A percentile compares a stretch with the other conserved stretches of the same genome.
phyloP scores from a whole-genome alignment of 2,888 invertebrate species.

The Graphium colonna region DNA sequence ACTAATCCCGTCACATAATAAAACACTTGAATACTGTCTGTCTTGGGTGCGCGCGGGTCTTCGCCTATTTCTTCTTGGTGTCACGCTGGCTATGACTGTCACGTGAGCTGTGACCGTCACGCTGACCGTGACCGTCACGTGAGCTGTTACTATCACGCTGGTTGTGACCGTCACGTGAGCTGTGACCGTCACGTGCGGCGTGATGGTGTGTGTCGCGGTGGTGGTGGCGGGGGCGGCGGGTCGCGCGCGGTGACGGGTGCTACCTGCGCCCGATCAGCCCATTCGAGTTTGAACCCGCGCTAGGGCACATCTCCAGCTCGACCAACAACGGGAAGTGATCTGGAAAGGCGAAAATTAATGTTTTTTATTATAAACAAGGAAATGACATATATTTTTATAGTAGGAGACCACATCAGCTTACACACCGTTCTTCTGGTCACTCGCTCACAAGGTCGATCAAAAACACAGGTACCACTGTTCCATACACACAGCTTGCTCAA shows the following conservation, averaged over 20 bases:
- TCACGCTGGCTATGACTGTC: conserved; percentile 3
- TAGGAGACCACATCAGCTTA: too few relatives aligned
- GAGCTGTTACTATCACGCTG: conserved; percentile 8
- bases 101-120: conserved; percentile 14
- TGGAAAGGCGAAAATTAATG: conserved; percentile 39
- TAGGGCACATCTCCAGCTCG: conserved; percentile 93
- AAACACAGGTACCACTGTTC: too few relatives aligned
- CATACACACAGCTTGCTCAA: too few relatives aligned
- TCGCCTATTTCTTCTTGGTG: conserved; percentile 20
- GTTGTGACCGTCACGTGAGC: neutral
- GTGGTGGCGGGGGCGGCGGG: conserved; percentile 35
- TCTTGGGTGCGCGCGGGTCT: conserved; percentile 9
- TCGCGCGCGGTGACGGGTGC: conserved; percentile 66
- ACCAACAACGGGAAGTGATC: conserved; percentile 96
- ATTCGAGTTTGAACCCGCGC: conserved; percentile 86
- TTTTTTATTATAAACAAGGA: too few relatives aligned
- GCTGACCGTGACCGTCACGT: conserved; percentile 21
- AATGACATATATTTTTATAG: too few relatives aligned
- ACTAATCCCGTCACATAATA: neutral
- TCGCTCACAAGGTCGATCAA: too few relatives aligned
- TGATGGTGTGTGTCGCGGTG: conserved; percentile 28
- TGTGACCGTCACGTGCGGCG: conserved; percentile 30
- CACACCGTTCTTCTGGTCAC: too few relatives aligned
- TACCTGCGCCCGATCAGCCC: conserved; percentile 92
- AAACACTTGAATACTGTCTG: conserved; percentile 5